Conservation (phyloP, 2,888 invertebrate species). For the Zelleria hepariella region DNA sequence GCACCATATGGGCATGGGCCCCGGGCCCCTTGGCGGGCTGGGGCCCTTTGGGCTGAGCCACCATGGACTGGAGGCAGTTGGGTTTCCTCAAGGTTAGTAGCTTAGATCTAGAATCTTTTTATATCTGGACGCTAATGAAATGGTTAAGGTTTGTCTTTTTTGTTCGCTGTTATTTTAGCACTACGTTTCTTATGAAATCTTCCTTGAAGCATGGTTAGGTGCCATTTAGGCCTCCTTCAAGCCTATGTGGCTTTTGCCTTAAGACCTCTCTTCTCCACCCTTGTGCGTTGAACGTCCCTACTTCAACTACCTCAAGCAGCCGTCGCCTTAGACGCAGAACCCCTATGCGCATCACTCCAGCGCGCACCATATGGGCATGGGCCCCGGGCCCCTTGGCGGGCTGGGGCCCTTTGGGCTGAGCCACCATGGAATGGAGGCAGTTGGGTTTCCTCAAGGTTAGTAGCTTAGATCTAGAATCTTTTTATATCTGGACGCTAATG, state of each 20-base stretch:
- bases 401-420: slow-evolving; percentile 62
- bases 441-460: slow-evolving; percentile 68
- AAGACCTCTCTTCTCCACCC: too few relatives aligned
- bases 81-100: slow-evolving; percentile 63
- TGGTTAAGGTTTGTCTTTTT: too few relatives aligned
- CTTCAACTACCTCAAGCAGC: slow-evolving; percentile 72
- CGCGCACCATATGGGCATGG: slow-evolving; percentile 71
- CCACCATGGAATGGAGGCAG: slow-evolving; percentile 64
- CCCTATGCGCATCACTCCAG: slow-evolving; percentile 62
- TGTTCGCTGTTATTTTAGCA: too few relatives aligned
- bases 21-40: slow-evolving; percentile 58
- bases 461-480: slow-evolving; percentile 8
- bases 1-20: slow-evolving; percentile 71
- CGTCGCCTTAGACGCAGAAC: slow-evolving; percentile 62
- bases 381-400: slow-evolving; percentile 61
- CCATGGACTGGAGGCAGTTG: slow-evolving; percentile 64
- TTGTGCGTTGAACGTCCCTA: too few relatives aligned
- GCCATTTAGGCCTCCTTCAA: too few relatives aligned
- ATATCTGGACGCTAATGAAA: too few relatives aligned
- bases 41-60: slow-evolving; percentile 64
- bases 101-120: background rate
- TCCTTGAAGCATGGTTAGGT: too few relatives aligned
- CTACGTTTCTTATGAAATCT: too few relatives aligned
- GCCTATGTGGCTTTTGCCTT: too few relatives aligned
- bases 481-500: too few relatives aligned